Evolutionary conservation across 1,140 invertebrate species (phyloP), one percentile per base, ranked within the genome.

Genomic region (Chironomus striatipennis): DNA sequence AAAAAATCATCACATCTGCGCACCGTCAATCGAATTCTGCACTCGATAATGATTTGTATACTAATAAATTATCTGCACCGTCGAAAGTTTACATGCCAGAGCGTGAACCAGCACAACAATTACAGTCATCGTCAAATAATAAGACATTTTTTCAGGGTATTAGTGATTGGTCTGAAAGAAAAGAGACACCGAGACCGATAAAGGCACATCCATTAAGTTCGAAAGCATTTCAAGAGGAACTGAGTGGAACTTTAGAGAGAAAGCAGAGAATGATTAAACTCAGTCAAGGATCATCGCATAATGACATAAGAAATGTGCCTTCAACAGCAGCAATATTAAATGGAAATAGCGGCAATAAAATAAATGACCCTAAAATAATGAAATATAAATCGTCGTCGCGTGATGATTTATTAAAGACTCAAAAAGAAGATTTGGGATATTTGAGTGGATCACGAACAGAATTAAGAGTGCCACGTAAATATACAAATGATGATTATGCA

Each of bases 91-190:
- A 81, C 74, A 85, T 78, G 74, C 85, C 77, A 7, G 81, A 77
- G 74, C 86, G 81, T 78, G 85, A 80, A 79, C 83, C 79, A 64
- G 76, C 82, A 5, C 79, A 77, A 34, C 24, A 34, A 34, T 34
- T 34, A 34, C 24, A 34, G 24, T 34, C 24, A 34, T 34, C 24
- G 6, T 80, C 82, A 64, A 79, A 80, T 65, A 83, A 83, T 6
- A 84, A 84, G 34, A 86, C 85, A 47, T 90, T 88, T 79, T 90
- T 88, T 78, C 89, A 90, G 77, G 90, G 91, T 9, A 88, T 93
- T 65, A 89, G 86, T 73, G 91, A 93, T 77, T 93, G 91, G 91
- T 89, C 89, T 0, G 89, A 91, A 78, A 85, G 90, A 18, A 84
- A 88, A 76, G 85, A 85, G 73, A 74, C 77, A 6, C 75, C 75